Evolutionary conservation across 2,888 invertebrate species (phyloP).

Genomic region (Leptogaster cylindrica): DNA sequence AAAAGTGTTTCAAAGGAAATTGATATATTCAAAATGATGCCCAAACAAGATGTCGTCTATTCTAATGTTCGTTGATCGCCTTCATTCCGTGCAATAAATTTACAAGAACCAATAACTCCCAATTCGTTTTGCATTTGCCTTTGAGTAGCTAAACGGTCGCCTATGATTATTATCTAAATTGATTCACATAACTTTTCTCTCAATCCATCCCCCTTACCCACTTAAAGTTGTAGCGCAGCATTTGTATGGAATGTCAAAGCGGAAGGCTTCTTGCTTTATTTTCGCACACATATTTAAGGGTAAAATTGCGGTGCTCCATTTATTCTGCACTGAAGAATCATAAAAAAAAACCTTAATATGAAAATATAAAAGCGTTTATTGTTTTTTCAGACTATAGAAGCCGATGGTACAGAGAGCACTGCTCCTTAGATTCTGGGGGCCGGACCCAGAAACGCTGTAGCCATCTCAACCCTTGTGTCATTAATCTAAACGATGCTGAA

Average conservation of each 20-base stretch:
- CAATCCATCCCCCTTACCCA: neutral
- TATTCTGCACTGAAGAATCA: slow-evolving; percentile 42
- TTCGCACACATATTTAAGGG: slow-evolving; percentile 42
- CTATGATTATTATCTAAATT: slow-evolving; percentile 35
- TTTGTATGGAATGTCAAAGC: slow-evolving; percentile 43
- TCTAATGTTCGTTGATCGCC: too few relatives aligned
- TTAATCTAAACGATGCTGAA: slow-evolving; percentile 45
- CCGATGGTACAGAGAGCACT: neutral
- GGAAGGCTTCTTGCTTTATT: slow-evolving; percentile 42
- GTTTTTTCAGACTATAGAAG: slow-evolving; percentile 41
- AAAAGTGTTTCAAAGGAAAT: too few relatives aligned
- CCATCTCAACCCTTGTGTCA: slow-evolving; percentile 43
- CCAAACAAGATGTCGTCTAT: too few relatives aligned
- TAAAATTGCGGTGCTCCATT: slow-evolving; percentile 43
- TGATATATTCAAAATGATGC: too few relatives aligned
- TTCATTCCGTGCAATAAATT: slow-evolving; percentile 26
- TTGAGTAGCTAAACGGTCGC: slow-evolving; percentile 1
- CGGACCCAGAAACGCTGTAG: slow-evolving; percentile 21
- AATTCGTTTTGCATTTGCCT: slow-evolving; percentile 14
- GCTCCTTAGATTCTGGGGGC: neutral
- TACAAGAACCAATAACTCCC: slow-evolving; percentile 33
- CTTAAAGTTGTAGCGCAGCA: slow-evolving; percentile 32
- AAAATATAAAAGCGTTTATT: slow-evolving; percentile 46
- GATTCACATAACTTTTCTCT: slow-evolving; percentile 27
- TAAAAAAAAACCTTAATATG: slow-evolving; percentile 45